Evolutionary conservation across 2,797 vertebrate species (phyloP).

Genomic region (Monodelphis domestica): DNA sequence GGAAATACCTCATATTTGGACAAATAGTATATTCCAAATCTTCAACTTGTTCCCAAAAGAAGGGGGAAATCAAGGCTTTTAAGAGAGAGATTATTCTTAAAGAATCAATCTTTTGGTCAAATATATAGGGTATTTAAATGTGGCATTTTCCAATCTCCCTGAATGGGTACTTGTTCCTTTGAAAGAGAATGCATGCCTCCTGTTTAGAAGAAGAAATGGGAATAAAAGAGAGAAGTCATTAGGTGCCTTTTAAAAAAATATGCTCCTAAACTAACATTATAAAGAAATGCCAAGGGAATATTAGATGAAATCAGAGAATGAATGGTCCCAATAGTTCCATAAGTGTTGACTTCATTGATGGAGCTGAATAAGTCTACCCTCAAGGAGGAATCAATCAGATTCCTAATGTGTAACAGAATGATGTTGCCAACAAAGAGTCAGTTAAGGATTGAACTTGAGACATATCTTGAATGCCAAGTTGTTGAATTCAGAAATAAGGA

Average conservation of each 20-base stretch:
- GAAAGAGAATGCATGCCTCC: background rate
- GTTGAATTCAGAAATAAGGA: constrained; percentile 52
- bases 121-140: background rate
- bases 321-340: background rate
- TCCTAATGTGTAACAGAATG: constrained; percentile 53
- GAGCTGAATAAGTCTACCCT: constrained; percentile 13
- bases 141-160: background rate
- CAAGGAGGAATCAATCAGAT: constrained; percentile 37
- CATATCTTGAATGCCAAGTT: background rate
- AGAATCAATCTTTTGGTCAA: background rate
- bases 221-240: background rate
- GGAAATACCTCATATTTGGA: background rate
- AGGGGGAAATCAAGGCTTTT: background rate
- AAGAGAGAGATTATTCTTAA: background rate
- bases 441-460: constrained; percentile 10
- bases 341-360: background rate
- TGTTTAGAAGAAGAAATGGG: background rate
- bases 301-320: background rate
- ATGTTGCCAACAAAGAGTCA: constrained; percentile 39
- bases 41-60: background rate
- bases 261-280: background rate
- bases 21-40: background rate
- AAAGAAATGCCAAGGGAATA: background rate
- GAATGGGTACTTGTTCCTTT: background rate
- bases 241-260: background rate